Evolutionary conservation across 2,888 invertebrate species (phyloP).

Genomic region (Steinernema hermaphroditum): DNA sequence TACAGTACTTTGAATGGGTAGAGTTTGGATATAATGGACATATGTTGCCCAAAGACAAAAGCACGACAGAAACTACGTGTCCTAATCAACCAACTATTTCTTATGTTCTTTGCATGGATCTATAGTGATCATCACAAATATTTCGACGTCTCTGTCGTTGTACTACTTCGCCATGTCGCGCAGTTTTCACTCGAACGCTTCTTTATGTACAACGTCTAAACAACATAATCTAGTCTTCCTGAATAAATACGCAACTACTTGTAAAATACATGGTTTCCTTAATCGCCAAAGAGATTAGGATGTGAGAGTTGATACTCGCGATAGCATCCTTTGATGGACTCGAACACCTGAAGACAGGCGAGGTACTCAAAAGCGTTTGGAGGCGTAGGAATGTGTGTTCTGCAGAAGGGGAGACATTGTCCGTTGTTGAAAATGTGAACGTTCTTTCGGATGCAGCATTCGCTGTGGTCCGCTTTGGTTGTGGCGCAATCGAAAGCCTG

Average conservation of each 20-base stretch:
- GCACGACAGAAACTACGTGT: too few relatives aligned
- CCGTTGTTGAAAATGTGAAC: conserved; percentile 53
- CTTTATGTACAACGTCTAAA: conserved; percentile 17
- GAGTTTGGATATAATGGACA: too few relatives aligned
- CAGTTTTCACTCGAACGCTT: too few relatives aligned
- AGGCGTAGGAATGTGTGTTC: conserved; percentile 58
- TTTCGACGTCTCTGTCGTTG: too few relatives aligned
- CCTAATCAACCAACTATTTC: too few relatives aligned
- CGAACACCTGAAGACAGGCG: conserved; percentile 48
- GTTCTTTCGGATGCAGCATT: conserved; percentile 54
- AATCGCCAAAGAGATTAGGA: conserved; percentile 63
- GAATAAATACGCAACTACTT: not conserved
- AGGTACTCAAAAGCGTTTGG: conserved; percentile 62
- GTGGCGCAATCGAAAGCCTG: conserved; percentile 64
- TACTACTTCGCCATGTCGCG: too few relatives aligned
- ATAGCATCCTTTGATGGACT: conserved; percentile 51
- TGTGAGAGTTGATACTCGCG: conserved; percentile 52
- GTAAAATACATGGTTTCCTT: conserved; percentile 29
- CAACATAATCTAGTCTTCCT: not conserved
- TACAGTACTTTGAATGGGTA: too few relatives aligned
- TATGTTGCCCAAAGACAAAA: too few relatives aligned
- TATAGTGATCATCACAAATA: too few relatives aligned
- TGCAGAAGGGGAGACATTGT: conserved; percentile 63
- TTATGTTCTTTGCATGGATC: too few relatives aligned
- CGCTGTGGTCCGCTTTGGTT: conserved; percentile 56